Base-by-base conservation (phyloP, 2,797 vertebrate species). In the Melanotaenia maccullochi region DNA sequence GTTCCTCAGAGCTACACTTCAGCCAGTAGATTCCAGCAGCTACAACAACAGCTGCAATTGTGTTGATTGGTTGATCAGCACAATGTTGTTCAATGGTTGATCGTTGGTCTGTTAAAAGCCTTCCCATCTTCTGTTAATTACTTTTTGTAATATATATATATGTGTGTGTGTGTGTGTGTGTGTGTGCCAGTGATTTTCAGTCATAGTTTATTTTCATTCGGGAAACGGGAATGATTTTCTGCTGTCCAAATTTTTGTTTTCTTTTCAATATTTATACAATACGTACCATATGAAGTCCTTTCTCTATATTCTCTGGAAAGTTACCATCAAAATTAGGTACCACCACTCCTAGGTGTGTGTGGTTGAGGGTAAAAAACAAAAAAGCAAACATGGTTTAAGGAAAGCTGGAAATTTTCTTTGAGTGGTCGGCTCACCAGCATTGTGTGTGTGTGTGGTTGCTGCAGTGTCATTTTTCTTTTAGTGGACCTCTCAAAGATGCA, bases 361-460 rank as follows among this genome's bases (percentile, higher is more conserved):
- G 38, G 9, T 58, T 22, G 51, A 25, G 30, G 13, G 24, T 11
- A 52, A 51, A 64, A 12, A 8, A 5, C 4, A 44, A 44, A 44
- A 42, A 42, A 42, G 38, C 49, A 52, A 11, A 52, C 22, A 12
- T 52, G 22, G 3, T 52, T 44, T 2, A 0, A 9, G 33, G 60
- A 57, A 11, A 56, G 22, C 47, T 49, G 8, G 36, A 24, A 32
- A 32, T 6, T 35, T 47, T 30, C 28, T 51, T 54, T 44, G 20
- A 3, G 52, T 62, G 40, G 60, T 38, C 62, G 76, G 57, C 42
- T 47, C 3, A 59, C n/a, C 42, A 30, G 20, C 22, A 51, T 51
- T 51, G 9, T 59, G 36, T 65, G 35, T 65, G 35, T 52, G 36
- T 52, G 20, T 52, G 30, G 57, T 60, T 33, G 56, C 14, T 54